A percentile compares a stretch with the other conserved stretches of the same genome.
phyloP scores from a whole-genome alignment of 2,888 invertebrate species.

The Trachelus troglodyta region DNA sequence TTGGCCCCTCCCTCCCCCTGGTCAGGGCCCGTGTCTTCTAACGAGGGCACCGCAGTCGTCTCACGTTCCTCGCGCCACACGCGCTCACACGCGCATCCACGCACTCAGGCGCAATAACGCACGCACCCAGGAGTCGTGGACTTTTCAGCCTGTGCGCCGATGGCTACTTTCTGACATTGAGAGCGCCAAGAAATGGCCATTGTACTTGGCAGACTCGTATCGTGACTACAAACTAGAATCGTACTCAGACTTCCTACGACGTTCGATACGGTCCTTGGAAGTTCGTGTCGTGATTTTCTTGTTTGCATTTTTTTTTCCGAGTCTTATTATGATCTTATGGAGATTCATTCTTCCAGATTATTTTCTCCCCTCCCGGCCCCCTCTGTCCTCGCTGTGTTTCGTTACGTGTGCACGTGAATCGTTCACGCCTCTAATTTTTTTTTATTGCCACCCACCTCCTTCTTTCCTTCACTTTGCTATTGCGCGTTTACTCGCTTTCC shows the following conservation, averaged over 20 bases:
- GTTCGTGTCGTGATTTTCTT: neutral
- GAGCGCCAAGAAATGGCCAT: constrained; percentile 37
- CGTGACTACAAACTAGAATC: neutral
- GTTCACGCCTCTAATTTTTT: neutral
- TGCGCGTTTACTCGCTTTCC: neutral
- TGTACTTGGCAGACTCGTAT: constrained; percentile 27
- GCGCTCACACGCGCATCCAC: no score
- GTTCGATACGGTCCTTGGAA: neutral
- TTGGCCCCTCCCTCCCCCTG: neutral
- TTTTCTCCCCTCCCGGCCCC: neutral
- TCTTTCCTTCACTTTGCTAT: constrained; percentile 1
- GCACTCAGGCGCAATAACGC: no score
- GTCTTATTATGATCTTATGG: neutral
- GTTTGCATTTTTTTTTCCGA: neutral
- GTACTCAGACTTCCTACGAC: neutral
- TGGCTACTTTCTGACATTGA: constrained; percentile 41
- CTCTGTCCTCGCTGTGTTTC: neutral
- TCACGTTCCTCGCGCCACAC: neutral
- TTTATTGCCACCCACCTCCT: neutral
- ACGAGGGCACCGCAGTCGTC: neutral
- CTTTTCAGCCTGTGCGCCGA: constrained; percentile 35
- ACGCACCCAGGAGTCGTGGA: neutral
- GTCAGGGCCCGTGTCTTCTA: neutral
- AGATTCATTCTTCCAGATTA: neutral
- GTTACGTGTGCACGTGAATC: neutral